These are phyloP conservation scores for Sphecodes monilicornis DNA, from an alignment of 2,888 invertebrate genomes.

Conservation along the genomic window DNA sequence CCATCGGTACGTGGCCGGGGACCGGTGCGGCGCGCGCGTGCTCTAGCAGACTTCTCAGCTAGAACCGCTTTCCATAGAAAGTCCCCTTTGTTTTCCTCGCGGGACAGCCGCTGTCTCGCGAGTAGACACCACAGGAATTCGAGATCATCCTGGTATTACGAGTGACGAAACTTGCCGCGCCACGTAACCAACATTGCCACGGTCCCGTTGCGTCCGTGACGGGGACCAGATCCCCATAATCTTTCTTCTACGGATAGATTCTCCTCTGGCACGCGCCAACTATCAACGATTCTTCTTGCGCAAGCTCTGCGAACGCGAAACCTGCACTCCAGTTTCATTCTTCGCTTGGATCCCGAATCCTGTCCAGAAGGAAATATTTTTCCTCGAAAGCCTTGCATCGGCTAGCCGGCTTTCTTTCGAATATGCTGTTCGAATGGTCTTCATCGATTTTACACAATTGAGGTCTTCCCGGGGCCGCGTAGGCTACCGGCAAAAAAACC, in stretches of 20 bases:
- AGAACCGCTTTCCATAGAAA: slow-evolving; percentile 63
- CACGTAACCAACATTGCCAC: slow-evolving; percentile 48
- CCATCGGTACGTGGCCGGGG: slow-evolving; percentile 34
- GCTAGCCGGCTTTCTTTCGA: no score
- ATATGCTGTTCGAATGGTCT: no score
- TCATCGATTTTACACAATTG: no score
- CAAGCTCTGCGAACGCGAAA: neutral
- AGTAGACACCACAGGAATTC: slow-evolving; percentile 40
- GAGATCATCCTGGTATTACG: slow-evolving; percentile 46
- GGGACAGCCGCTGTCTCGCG: slow-evolving; percentile 14
- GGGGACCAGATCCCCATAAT: neutral
- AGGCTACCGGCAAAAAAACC: no score
- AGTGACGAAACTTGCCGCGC: slow-evolving; percentile 54
- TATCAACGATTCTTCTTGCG: neutral
- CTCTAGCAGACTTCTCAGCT: slow-evolving; percentile 24
- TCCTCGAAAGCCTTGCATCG: no score
- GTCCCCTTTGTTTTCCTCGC: slow-evolving; percentile 53
- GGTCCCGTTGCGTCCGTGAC: slow-evolving; percentile 48
- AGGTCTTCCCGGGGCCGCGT: no score
- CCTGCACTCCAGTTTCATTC: no score
- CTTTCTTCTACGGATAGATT: neutral
- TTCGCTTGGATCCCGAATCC: no score
- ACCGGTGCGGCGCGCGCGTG: neutral
- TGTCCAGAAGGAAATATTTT: no score
- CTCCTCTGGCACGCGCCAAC: neutral